Base-by-base conservation (phyloP, 2,888 invertebrate genomes). In the Sceliomorpha sp. region DNA sequence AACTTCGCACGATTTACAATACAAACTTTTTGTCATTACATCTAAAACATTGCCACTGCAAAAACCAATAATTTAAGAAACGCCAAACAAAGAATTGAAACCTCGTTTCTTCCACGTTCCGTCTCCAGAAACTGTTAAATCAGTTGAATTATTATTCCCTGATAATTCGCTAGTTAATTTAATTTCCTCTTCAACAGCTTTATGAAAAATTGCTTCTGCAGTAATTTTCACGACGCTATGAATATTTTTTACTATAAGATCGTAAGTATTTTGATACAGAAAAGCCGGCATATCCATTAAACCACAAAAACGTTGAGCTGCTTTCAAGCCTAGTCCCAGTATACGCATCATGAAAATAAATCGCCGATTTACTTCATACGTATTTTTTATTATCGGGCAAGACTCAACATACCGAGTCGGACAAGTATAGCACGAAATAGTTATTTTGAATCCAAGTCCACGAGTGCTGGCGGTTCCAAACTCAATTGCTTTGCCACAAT, bases 341-440 rank as follows among this genome's bases (percentile, higher is more conserved):
- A 64, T 12, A 9, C 55, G 37, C 70, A 70, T 64, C n/a, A 59
- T 39, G 9, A 59, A 53, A 39, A 24, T 40, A 39, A 63, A 63
- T 24, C 69, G 32, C 24, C 47, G 42, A 17, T 58, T 69, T 12
- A 69, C 34, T 64, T 69, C 63, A 29, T 50, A 58, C 5, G 51
- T 42, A 51, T 63, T 32, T 34, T 42, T 24, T 14, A 50, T 39
- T n/a, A 50, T 17, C 15, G 55, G 20, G 12, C 55, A 47, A 6
- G 53, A 59, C 26, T 42, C 9, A 5, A 56, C 50, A 12, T 24
- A 29, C 15, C 27, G 12, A 8, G n/a, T 20, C 7, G 13, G 12
- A n/a, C 55, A 47, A n/a, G 24, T 39, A 15, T 55, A 7, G 15
- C 55, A 56, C 9, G 24, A 24, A n/a, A 63, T 36, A 0, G 36